Evolutionary conservation across 2,113 vertebrate species (phyloP).

Genomic region (Rostratula benghalensis): DNA sequence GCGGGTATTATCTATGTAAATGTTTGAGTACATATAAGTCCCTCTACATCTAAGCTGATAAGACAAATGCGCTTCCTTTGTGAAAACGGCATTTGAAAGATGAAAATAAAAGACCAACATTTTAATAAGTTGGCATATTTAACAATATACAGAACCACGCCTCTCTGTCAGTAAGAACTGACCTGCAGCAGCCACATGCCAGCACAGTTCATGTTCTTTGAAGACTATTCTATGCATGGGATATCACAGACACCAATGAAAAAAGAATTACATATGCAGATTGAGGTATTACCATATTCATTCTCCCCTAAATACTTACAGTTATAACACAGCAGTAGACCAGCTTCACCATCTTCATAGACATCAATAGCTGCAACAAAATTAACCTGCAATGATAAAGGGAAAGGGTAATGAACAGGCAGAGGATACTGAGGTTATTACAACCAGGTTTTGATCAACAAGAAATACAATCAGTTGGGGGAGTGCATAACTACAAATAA

Average conservation of each 20-base stretch:
- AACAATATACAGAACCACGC: neutral
- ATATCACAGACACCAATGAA: neutral
- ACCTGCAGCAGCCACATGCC: neutral
- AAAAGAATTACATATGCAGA: neutral
- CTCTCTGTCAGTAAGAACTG: neutral
- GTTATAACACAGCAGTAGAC: conserved; percentile 94
- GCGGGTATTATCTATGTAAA: neutral
- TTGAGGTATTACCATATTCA: neutral
- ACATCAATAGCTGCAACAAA: conserved; percentile 98
- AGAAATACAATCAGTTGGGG: neutral
- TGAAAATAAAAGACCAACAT: neutral
- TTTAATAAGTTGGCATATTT: neutral
- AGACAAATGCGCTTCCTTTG: neutral
- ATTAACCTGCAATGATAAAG: conserved; percentile 87
- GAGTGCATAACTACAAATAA: neutral
- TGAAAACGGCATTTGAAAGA: neutral
- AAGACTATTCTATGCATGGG: neutral
- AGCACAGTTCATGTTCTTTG: neutral
- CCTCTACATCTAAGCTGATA: neutral
- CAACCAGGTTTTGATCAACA: neutral
- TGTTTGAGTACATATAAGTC: neutral
- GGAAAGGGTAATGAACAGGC: conserved; percentile 25
- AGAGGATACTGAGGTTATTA: neutral
- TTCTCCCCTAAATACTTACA: conserved; percentile 81
- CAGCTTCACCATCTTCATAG: conserved; percentile 99